Evolutionary conservation across 2,888 invertebrate genomes (phyloP).

Genomic region (Lasius platythorax): DNA sequence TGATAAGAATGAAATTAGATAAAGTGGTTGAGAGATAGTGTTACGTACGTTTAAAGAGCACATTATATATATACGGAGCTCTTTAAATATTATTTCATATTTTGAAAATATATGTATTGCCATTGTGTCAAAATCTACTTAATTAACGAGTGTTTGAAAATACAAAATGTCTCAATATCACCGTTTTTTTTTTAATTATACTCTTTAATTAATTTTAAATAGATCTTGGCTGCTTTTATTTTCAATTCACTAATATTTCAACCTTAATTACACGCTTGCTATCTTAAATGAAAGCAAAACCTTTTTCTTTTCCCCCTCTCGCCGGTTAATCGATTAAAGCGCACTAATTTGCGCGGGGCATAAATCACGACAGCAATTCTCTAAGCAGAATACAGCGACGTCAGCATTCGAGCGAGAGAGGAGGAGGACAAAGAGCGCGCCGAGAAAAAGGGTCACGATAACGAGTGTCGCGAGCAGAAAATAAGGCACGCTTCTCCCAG

Average conservation of each 20-base stretch:
- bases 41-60: neutral
- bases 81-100: neutral
- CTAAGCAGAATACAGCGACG: constrained; percentile 19
- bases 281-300: constrained; percentile 4
- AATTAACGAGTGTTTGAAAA: neutral
- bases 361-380: constrained; percentile 26
- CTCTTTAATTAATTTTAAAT: neutral
- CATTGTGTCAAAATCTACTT: neutral
- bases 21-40: neutral
- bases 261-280: constrained; percentile 16
- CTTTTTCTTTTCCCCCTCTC: neutral
- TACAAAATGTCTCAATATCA: neutral
- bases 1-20: neutral
- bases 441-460: constrained; percentile 4
- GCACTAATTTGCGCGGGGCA: constrained; percentile 22
- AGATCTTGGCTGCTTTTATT: neutral
- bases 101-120: neutral
- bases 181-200: neutral
- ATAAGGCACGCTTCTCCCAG: constrained; percentile 59
- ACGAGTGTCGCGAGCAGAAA: constrained; percentile 42
- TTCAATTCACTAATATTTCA: neutral
- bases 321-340: constrained; percentile 30
- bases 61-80: too few species aligned
- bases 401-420: constrained; percentile 20
- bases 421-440: neutral